A percentile compares a stretch with the other conserved stretches of the same genome.
These are phyloP conservation scores for Drosophila fulvimacula DNA, from an alignment of 2,888 invertebrate species.

Conservation along the genomic window DNA sequence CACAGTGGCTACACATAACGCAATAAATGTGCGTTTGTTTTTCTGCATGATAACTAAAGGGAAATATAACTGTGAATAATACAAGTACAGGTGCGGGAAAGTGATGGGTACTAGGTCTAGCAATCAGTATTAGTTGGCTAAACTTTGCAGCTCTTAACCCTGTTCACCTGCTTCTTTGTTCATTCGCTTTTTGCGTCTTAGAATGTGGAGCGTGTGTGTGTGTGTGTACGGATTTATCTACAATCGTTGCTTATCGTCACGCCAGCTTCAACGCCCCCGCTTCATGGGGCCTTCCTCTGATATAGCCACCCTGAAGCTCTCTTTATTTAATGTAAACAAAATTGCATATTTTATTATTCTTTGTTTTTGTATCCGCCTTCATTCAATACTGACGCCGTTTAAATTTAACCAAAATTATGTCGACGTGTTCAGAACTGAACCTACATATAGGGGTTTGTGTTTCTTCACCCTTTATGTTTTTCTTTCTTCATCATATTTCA, in stretches of 20 bases:
- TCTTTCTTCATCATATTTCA: constrained; percentile 1
- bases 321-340: constrained; percentile 51
- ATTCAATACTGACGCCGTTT: constrained; percentile 21
- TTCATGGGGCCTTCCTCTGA: constrained; percentile 11
- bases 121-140: constrained; percentile 31
- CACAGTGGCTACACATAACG: constrained; percentile 60
- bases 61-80: constrained; percentile 43
- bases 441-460: background rate
- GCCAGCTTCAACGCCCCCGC: constrained; percentile 48
- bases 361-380: constrained; percentile 29
- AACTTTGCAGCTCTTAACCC: constrained; percentile 13
- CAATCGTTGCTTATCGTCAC: constrained; percentile 67
- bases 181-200: constrained; percentile 71
- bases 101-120: constrained; percentile 9
- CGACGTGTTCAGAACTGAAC: constrained; percentile 34
- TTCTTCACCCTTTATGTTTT: background rate
- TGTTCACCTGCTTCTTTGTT: constrained; percentile 57
- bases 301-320: constrained; percentile 15
- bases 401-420: constrained; percentile 26
- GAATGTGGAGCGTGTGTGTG: constrained; percentile 28
- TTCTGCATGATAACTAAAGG: constrained; percentile 47
- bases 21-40: constrained; percentile 49
- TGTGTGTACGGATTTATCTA: constrained; percentile 64
- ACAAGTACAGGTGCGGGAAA: constrained; percentile 35
- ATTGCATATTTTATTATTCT: constrained; percentile 23